Percentiles rank a stretch among this genome's conserved stretches.
These are phyloP conservation scores for Syngnathus floridae DNA, from an alignment of 2,113 vertebrate genomes.

Conservation along the genomic window DNA sequence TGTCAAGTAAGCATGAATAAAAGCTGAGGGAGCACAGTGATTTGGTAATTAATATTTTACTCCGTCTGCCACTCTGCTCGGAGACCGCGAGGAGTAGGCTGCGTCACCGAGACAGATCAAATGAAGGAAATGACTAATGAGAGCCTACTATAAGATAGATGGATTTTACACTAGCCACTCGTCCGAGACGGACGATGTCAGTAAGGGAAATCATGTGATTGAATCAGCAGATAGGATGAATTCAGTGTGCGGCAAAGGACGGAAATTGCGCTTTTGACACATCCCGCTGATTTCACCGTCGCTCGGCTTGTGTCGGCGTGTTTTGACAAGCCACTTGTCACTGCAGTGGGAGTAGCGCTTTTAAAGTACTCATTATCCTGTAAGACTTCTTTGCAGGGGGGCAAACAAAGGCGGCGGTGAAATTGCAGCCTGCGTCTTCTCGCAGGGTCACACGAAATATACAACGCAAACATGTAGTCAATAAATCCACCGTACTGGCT, in stretches of 20 bases:
- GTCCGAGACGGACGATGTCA: constrained; percentile 26
- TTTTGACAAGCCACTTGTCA: constrained; percentile 71
- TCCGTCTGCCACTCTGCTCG: constrained; percentile 61
- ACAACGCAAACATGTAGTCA: constrained; percentile 38
- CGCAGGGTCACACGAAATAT: constrained; percentile 36
- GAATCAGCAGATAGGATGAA: constrained; percentile 29
- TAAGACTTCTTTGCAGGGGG: constrained; percentile 74
- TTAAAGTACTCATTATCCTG: constrained; percentile 79
- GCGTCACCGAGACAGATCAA: constrained; percentile 33
- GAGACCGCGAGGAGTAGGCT: constrained; percentile 17
- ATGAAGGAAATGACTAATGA: constrained; percentile 18
- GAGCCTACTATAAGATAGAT: constrained; percentile 20
- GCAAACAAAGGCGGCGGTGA: constrained; percentile 71
- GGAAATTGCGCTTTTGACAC: constrained; percentile 56
- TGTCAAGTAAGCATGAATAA: constrained; percentile 64
- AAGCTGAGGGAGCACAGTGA: constrained; percentile 65
- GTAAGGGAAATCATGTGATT: constrained; percentile 26
- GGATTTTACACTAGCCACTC: constrained; percentile 25
- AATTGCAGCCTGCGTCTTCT: constrained; percentile 70
- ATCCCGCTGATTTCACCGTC: constrained; percentile 47
- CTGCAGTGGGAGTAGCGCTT: constrained; percentile 72
- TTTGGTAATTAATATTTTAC: constrained; percentile 72
- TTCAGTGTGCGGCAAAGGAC: constrained; percentile 37
- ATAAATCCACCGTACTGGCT: constrained; percentile 13
- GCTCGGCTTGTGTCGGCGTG: constrained; percentile 55